Percentiles rank a stretch among this genome's conserved stretches.
phyloP scores from a whole-genome alignment of 2,113 vertebrate genomes.

The Carassius carassius region DNA sequence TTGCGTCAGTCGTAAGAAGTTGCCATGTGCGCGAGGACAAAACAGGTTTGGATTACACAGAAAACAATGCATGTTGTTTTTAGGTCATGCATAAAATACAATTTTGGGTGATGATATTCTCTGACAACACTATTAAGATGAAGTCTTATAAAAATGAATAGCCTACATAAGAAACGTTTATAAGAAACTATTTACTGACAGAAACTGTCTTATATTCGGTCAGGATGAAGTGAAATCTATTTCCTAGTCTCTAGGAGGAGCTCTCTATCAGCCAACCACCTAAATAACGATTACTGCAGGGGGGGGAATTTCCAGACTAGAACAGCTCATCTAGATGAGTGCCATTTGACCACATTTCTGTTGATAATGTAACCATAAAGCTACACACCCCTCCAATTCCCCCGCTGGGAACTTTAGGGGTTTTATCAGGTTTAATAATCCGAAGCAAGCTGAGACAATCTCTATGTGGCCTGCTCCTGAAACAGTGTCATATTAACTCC shows the following conservation, averaged over 20 bases:
- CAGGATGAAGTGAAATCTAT: not conserved
- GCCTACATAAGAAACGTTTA: no score
- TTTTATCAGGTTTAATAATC: not conserved
- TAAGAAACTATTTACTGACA: no score
- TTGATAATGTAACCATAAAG: conserved; percentile 14
- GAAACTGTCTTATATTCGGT: not conserved
- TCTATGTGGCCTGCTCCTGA: not conserved
- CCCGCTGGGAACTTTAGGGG: not conserved
- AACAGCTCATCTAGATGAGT: not conserved
- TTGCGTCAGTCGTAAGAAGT: not conserved
- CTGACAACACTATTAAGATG: not conserved
- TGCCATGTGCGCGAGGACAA: conserved; percentile 1
- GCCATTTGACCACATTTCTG: not conserved
- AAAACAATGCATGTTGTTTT: not conserved
- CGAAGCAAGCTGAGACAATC: not conserved
- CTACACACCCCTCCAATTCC: not conserved
- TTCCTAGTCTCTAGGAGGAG: not conserved
- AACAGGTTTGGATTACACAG: not conserved
- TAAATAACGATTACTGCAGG: not conserved
- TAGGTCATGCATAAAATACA: not conserved
- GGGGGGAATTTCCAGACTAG: not conserved
- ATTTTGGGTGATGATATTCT: not conserved
- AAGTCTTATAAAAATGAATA: not conserved
- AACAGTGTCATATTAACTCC: not conserved
- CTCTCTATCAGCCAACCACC: not conserved